These are phyloP conservation scores for Microchirus variegatus DNA, from an alignment of 2,797 vertebrate species.

Conservation along the genomic window DNA sequence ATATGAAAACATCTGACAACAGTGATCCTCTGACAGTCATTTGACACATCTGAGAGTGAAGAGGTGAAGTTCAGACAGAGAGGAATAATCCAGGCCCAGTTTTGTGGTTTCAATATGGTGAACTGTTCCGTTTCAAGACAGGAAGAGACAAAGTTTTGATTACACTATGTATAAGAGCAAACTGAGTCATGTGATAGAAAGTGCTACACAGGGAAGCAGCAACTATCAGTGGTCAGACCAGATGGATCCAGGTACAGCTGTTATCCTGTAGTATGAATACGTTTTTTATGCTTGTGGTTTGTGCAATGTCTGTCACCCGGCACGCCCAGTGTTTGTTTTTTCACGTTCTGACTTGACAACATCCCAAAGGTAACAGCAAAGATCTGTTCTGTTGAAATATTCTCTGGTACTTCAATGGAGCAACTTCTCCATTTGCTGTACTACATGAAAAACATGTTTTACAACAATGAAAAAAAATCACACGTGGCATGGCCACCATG, in stretches of 20 bases:
- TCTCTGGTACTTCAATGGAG: background rate
- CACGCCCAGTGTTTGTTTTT: background rate
- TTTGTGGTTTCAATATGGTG: constrained; percentile 2
- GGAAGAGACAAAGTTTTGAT: background rate
- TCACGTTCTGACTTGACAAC: background rate
- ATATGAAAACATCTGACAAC: constrained; percentile 36
- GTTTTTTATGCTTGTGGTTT: background rate
- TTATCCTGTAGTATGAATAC: no score
- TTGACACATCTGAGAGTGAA: constrained; percentile 15
- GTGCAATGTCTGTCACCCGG: background rate
- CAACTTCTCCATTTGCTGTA: background rate
- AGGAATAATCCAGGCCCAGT: background rate
- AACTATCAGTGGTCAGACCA: background rate
- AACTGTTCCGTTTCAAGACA: background rate
- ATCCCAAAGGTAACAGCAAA: background rate
- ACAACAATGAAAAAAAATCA: no score
- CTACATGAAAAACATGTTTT: background rate
- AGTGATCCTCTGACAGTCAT: constrained; percentile 16
- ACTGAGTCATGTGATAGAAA: constrained; percentile 19
- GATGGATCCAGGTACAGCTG: background rate
- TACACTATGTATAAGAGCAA: background rate
- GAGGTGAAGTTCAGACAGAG: background rate
- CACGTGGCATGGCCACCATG: background rate
- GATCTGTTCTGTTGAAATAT: background rate
- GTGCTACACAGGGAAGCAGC: background rate